Base-by-base conservation (phyloP, 2,888 invertebrate species). In the Scaptomyza flava region DNA sequence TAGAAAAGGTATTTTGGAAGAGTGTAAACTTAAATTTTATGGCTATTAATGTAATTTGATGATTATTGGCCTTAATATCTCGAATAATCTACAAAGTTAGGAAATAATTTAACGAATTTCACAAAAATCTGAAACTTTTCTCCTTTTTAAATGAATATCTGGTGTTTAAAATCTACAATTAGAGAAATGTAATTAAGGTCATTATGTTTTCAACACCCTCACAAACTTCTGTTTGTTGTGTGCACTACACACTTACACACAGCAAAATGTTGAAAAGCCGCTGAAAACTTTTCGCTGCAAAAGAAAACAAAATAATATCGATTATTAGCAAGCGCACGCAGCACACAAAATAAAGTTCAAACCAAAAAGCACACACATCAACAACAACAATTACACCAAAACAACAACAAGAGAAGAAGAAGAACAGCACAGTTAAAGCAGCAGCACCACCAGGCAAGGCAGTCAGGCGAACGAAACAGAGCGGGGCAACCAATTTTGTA, bases 261-360 rank as follows among this genome's bases (percentile, higher is more conserved):
- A 50, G 60, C 48, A 65, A 41, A 54, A 63, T 45, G 45, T 43
- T 59, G 64, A 67, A 81, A 77, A 79, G 71, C 68, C 60, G 70
- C 54, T 82, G 67, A 80, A 82, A 86, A 82, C 86, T 65, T 74
- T 80, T 76, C 64, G 66, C 71, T 88, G 76, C 69, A 54, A 73
- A 64, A 57, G 69, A 80, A 83, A 84, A 88, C 78, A 88, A 73
- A 86, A 88, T 84, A 82, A 86, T 86, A 84, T 84, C 84, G 86
- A 84, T 84, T 84, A 84, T 88, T 80, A 82, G 72, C 80, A 78
- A 78, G 65, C 72, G 31, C 38, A 38, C 68, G 27, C 38, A 34
- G 47, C 57, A 62, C 50, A 77, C 62, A 6, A 41, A 69, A 63
- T 56, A 53, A 20, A 27, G 33, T 48, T 11, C 38, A 51, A 62